phyloP scores from a whole-genome alignment of 92 coral and sea anemone species.

The Chrysogorgia sp. region DNA sequence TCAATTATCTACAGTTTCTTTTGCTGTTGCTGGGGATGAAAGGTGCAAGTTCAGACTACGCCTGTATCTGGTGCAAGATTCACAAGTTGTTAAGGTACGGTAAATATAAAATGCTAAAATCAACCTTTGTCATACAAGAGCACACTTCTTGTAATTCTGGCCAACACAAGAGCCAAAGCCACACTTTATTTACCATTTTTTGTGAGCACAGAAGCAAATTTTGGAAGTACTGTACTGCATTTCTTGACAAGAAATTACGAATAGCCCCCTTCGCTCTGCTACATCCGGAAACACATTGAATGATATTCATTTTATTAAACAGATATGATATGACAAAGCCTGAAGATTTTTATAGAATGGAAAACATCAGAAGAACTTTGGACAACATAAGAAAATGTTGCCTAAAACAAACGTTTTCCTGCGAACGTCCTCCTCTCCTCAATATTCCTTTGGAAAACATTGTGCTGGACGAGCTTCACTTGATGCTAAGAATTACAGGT shows the following conservation, averaged over 20 bases:
- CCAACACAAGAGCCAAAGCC: conserved; percentile 12
- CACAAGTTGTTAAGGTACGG: conserved; percentile 34
- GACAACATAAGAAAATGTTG: conserved; percentile 55
- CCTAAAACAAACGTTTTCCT: conserved; percentile 28
- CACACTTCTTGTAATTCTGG: conserved; percentile 30
- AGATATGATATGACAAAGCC: conserved; percentile 64
- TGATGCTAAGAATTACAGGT: too few species aligned
- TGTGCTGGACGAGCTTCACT: too few species aligned
- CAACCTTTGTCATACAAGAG: conserved; percentile 6
- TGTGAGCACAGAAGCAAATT: too few species aligned
- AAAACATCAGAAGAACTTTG: too few species aligned
- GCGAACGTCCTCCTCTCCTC: conserved; percentile 54
- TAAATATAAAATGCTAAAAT: neutral
- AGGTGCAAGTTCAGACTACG: conserved; percentile 17
- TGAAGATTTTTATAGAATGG: conserved; percentile 46
- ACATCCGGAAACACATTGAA: neutral
- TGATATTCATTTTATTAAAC: too few species aligned
- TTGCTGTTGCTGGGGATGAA: conserved; percentile 29
- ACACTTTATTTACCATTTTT: too few species aligned
- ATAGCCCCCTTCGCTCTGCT: conserved; percentile 10
- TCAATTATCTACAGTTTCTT: conserved; percentile 12
- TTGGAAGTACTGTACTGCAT: conserved; percentile 10
- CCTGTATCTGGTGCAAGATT: too few species aligned
- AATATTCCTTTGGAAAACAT: conserved; percentile 55
- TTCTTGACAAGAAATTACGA: conserved; percentile 13